Base-by-base conservation (phyloP, 1,140 invertebrate species). In the Cyphomyrmex costatus region DNA sequence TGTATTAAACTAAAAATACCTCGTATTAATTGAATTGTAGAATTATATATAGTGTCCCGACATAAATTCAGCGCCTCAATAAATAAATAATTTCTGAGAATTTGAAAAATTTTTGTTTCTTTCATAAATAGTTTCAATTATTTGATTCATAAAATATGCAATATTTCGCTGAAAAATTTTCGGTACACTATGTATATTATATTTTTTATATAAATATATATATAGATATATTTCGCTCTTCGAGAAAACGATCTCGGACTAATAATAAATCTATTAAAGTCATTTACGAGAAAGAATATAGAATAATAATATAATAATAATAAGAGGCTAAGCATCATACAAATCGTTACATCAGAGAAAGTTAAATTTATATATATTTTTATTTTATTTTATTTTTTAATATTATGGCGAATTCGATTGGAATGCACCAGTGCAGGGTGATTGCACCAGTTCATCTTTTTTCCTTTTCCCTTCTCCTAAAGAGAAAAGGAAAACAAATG, bases 151-250 rank as follows among this genome's bases (percentile, higher is more conserved):
- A 16, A 49, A 65, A 27, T 78, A 51, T 71, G 46, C 24, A 49
- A 61, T 61, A 77, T 6, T 65, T 8, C 21, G 65, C 19, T 65
- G 60, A 65, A 63, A 65, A 65, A 24, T 33, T 76, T 80, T 14
- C 16, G 27, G 19, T 66, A 70, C 49, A 49, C 84, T 61, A 30
- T 58, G n/a, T 76, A 21, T 60, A 76, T 83, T 82, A 49, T 88
- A 88, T 84, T 87, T 87, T 87, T 87, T 88, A 87, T 88, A 27
- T 56, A n/a, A n/a, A n/a, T n/a, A 82, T 36, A 61, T 68, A n/a
- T 30, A 76, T 58, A 21, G 14, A 27, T 36, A 53, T 70, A 51
- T 70, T 70, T 24, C 3, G 3, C 7, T 16, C 16, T 8, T 19
- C 7, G 24, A 30, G 42, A 71, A 24, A 70, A 51, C 27, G 24